phyloP scores from a whole-genome alignment of 2,888 invertebrate species.

The Muschampia plurimacula region DNA sequence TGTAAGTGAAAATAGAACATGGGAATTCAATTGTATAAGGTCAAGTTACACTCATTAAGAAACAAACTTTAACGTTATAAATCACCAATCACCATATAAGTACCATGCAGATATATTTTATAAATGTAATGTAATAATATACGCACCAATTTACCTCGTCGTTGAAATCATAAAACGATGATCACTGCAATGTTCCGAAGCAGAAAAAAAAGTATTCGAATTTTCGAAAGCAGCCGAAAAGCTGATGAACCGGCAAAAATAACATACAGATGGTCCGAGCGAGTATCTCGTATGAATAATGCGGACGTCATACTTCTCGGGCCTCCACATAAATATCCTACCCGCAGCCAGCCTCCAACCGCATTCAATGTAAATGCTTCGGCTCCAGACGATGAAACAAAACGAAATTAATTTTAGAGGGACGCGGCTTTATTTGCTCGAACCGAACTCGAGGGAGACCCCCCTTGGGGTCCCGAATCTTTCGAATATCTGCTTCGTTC shows the following conservation, averaged over 20 bases:
- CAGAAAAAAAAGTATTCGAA: slow-evolving; percentile 42
- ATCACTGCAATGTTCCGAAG: slow-evolving; percentile 35
- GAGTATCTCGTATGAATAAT: slow-evolving; percentile 82
- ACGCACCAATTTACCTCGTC: neutral
- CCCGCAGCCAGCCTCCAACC: slow-evolving; percentile 79
- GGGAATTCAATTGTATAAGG: neutral
- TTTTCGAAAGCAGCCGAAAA: slow-evolving; percentile 55
- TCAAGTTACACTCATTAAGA: too few relatives aligned
- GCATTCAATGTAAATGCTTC: slow-evolving; percentile 84
- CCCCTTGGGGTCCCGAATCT: slow-evolving; percentile 76
- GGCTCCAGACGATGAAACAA: slow-evolving; percentile 83
- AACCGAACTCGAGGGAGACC: slow-evolving; percentile 70
- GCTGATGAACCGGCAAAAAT: slow-evolving; percentile 80
- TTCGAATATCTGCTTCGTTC: slow-evolving; percentile 68
- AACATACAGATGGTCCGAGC: slow-evolving; percentile 74
- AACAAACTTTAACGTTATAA: too few relatives aligned
- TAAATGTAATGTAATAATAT: neutral
- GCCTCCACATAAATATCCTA: slow-evolving; percentile 83
- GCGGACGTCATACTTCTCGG: slow-evolving; percentile 79
- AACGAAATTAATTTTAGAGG: slow-evolving; percentile 84
- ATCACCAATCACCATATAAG: too few relatives aligned
- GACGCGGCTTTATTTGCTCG: slow-evolving; percentile 78
- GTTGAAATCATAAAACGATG: slow-evolving; percentile 34
- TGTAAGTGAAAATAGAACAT: neutral
- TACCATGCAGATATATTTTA: too few relatives aligned